Base-by-base conservation (phyloP, 1,140 invertebrate species). In the Chrysomallon squamiferum region DNA sequence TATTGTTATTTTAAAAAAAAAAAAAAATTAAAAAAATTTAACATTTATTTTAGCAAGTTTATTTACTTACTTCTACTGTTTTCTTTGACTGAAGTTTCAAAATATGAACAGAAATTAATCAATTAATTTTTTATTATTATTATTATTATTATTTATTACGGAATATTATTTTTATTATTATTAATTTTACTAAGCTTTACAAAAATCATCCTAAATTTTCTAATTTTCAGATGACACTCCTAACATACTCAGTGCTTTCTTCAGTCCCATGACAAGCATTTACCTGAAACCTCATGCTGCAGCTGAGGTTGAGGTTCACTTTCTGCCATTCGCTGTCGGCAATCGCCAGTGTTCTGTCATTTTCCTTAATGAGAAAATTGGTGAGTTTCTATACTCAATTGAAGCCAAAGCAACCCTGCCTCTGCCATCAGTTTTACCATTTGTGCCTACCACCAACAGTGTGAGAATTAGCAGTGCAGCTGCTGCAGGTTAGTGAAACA, bases 381-480 rank as follows among this genome's bases (percentile, higher is more conserved):
- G 85, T 61, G 85, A 86, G 75, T 84, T 86, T 59, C 52, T 86
- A 29, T 85, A 85, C 68, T 78, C 75, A n/a, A 79, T 86, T 47
- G 83, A 84, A 66, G 84, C 79, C 29, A 78, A 63, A 30, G 74
- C 83, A 27, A 68, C 65, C 2, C 58, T 79, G 43, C 85, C 85
- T 20, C 68, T 81, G 20, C 77, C 82, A 0, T 73, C 73, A 47
- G 54, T 66, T 11, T 66, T 85, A 11, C 79, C 82, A 20, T 82
- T 82, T 65, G 52, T 73, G 11, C 78, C 76, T 22, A 72, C 72
- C 11, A 61, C 72, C 27, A 60, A 77, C 62, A 83, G 72, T 69
- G 75, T 78, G 9, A 58, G 81, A 13, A 83, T 84, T 58, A 80
- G 72, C 52, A 84, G 79, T 75, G 78, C 79, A 56, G 81, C 79